Evolutionary conservation across 2,797 vertebrate genomes (phyloP), one percentile per base, ranked within the genome.

Genomic region (Gallirallus australis): DNA sequence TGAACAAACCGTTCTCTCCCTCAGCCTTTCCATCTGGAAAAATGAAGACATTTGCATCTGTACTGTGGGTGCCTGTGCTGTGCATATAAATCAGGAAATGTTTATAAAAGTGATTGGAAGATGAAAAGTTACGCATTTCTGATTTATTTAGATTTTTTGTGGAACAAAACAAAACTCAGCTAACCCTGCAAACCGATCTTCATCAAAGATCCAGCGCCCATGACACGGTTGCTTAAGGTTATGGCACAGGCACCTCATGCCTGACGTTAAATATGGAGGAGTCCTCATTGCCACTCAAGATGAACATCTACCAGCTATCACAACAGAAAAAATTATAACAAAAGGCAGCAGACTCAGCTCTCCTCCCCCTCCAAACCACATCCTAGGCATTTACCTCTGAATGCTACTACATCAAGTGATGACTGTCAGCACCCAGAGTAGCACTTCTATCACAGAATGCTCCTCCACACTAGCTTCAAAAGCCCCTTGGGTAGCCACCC

Each of bases 21-120:
- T 89, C 78, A 61, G 78, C n/a, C 78, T 83, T 91, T 96, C 90
- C 94, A 75, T 92, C 84, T 88, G 90, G 86, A 95, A 94, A 95
- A 94, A 75, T 11, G 65, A 78, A 90, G 92, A 65, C 65, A 84
- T 90, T 87, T 89, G 78, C 88, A 90, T 94, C 90, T 82, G 71
- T 39, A 35, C 77, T 52, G 21, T 56, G 65, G 61, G n/a, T 83
- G 82, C 72, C 82, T 84, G 65, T 65, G 86, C 80, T 73, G 53
- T 59, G 86, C 75, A 85, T 71, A 52, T 71, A 61, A 82, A 95
- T 89, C 78, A 83, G 54, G 17, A 79, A 64, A 65, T 37, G 64
- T 50, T 92, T 72, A 77, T 15, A 52, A 57, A 90, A 93, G 78
- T 15, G 1, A 80, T 37, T 12, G 48, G 24, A 59, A 56, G 53